phyloP scores from a whole-genome alignment of 2,888 invertebrate genomes.

The Arenicola marina region DNA sequence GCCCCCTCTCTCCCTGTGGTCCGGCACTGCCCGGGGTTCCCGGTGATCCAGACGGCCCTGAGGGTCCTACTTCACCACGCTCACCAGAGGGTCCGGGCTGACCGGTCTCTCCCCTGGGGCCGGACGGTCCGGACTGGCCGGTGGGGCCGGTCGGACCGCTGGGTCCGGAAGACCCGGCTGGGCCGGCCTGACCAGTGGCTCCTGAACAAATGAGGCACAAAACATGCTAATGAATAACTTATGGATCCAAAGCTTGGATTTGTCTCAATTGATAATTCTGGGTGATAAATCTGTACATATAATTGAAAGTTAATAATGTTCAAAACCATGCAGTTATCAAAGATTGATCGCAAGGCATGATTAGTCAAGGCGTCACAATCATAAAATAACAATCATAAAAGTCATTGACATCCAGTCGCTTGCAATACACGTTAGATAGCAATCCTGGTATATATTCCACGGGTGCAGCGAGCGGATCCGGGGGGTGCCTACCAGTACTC shows the following conservation, averaged over 20 bases:
- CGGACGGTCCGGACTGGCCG: no score
- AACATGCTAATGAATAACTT: not conserved
- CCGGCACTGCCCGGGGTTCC: slow-evolving; percentile 8
- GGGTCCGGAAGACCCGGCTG: no score
- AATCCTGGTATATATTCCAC: no score
- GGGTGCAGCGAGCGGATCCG: no score
- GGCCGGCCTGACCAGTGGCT: no score
- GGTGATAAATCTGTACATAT: not conserved
- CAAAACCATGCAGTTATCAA: not conserved
- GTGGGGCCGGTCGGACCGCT: no score
- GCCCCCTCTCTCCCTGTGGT: slow-evolving; percentile 3
- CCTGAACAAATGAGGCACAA: not conserved
- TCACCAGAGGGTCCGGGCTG: slow-evolving; percentile 15
- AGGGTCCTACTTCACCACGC: slow-evolving; percentile 8
- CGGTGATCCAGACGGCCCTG: slow-evolving; percentile 4
- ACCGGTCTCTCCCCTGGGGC: no score
- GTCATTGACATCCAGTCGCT: not conserved
- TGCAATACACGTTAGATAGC: not conserved
- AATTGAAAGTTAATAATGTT: not conserved
- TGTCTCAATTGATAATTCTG: not conserved
- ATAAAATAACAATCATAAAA: not conserved
- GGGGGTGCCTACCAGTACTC: slow-evolving; percentile 72
- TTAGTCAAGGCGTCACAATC: no score
- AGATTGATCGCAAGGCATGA: no score
- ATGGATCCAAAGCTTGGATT: not conserved